Conservation (phyloP, 2,888 invertebrate species). For the Troides aeacus region DNA sequence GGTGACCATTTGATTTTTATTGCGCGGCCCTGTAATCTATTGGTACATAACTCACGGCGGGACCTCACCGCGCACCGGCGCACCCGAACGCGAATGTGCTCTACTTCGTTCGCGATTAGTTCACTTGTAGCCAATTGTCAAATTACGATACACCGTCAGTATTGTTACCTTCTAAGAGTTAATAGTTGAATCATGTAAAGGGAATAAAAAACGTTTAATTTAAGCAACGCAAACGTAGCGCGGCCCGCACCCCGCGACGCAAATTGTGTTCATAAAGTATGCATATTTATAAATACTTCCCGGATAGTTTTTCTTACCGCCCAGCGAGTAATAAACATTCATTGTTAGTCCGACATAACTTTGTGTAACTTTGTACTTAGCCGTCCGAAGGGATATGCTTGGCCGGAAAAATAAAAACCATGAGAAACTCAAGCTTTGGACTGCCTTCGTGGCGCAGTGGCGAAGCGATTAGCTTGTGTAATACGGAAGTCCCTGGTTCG, state of each 20-base stretch:
- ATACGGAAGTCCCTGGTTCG: too few relatives aligned
- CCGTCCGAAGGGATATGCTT: constrained; percentile 8
- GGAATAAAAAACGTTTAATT: constrained; percentile 10
- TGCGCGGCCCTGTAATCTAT: constrained; percentile 33
- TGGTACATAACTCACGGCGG: too few relatives aligned
- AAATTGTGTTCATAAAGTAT: constrained; percentile 35
- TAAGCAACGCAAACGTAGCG: background rate
- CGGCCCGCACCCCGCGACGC: constrained; percentile 32
- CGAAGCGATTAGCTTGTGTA: too few relatives aligned
- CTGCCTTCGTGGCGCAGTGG: too few relatives aligned
- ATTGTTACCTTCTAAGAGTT: too few relatives aligned
- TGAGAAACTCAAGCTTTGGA: constrained; percentile 8
- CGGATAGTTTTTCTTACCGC: constrained; percentile 22
- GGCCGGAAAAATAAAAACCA: constrained; percentile 2
- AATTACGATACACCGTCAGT: too few relatives aligned
- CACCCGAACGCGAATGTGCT: too few relatives aligned
- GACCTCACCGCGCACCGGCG: too few relatives aligned
- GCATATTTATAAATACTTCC: constrained; percentile 27
- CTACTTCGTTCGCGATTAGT: too few relatives aligned
- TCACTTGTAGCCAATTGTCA: too few relatives aligned
- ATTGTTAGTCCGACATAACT: constrained; percentile 22
- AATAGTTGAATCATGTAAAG: too few relatives aligned
- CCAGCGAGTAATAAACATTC: constrained; percentile 22
- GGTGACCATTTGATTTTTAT: constrained; percentile 46
- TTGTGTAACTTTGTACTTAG: constrained; percentile 27